A percentile compares a stretch with the other conserved stretches of the same genome.
Conservation (phyloP, 2,797 vertebrate species). For the Coranthus polyacanthus region DNA sequence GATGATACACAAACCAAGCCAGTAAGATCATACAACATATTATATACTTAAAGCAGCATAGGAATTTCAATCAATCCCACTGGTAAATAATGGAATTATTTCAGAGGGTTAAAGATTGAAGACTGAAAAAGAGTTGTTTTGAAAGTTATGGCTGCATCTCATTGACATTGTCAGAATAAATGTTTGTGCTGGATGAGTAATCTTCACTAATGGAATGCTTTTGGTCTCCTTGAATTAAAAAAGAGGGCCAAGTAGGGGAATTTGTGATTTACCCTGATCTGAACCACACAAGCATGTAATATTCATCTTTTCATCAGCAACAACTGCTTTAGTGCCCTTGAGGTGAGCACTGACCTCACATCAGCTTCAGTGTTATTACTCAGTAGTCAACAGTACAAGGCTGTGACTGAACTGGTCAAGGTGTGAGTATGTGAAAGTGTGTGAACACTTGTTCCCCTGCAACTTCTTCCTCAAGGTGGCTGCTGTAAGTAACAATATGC, state of each 20-base stretch:
- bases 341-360: constrained; percentile 71
- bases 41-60: too few species aligned
- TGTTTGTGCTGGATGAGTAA: constrained; percentile 25
- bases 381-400: constrained; percentile 42
- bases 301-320: constrained; percentile 49
- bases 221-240: constrained; percentile 28
- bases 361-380: constrained; percentile 62
- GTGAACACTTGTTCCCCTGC: constrained; percentile 34
- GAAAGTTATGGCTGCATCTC: not conserved
- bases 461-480: constrained; percentile 38
- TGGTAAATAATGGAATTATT: too few species aligned
- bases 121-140: constrained; percentile 24
- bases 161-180: constrained; percentile 16
- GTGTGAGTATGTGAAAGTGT: constrained; percentile 55
- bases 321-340: constrained; percentile 71
- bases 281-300: constrained; percentile 50
- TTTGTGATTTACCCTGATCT: constrained; percentile 38
- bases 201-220: constrained; percentile 23
- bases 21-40: too few species aligned
- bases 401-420: constrained; percentile 42
- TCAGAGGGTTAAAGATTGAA: constrained; percentile 1
- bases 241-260: constrained; percentile 13
- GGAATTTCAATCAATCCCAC: too few species aligned
- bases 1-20: too few species aligned
- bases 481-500: constrained; percentile 1